Base-by-base conservation (phyloP, 2,113 vertebrate genomes). In the Prietella phreatophila region DNA sequence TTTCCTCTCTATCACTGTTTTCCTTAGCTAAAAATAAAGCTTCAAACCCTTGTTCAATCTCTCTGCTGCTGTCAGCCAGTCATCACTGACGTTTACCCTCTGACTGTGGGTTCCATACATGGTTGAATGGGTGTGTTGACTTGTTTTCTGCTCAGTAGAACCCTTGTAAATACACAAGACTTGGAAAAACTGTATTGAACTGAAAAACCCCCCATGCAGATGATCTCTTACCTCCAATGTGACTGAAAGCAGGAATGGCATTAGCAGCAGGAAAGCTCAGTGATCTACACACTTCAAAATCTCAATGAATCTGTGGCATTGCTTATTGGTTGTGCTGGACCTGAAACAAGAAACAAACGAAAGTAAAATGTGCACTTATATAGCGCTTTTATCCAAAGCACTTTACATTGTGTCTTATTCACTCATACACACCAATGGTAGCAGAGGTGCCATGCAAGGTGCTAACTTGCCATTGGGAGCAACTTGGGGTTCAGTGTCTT, bases 11-110 rank as follows among this genome's bases (percentile, higher is more conserved):
- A 88, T 92, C 92, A 91, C 92, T 92, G 6, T 47, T 47, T 47
- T 91, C 89, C 89, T 81, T 71, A 50, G 89, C 93, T 93, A 93
- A 93, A 93, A 95, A 94, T 93, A 94, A 85, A 91, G 89, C 90
- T 93, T 92, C 87, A 89, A 90, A 91, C 84, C 87, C 69, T 79
- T 90, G 30, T 90, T 91, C 90, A 88, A 6, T 82, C 87, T 89
- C 63, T 22, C 75, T 55, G 1, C 10, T 56, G 71, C 84, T 87
- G 87, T 87, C 82, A 89, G 88, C 33, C 55, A 22, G 13, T 47
- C 39, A 88, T 81, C 91, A 67, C 56, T 86, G 82, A 91, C 86
- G 86, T 90, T 88, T 89, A 89, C 91, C 90, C 92, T 83, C 63
- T 75, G 71, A 75, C 71, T 25, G 25, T 67, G 82, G 56, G 39